Evolutionary conservation across 2,888 invertebrate genomes (phyloP), one percentile per base, ranked within the genome.

Genomic region (Amblyteles armatorius): DNA sequence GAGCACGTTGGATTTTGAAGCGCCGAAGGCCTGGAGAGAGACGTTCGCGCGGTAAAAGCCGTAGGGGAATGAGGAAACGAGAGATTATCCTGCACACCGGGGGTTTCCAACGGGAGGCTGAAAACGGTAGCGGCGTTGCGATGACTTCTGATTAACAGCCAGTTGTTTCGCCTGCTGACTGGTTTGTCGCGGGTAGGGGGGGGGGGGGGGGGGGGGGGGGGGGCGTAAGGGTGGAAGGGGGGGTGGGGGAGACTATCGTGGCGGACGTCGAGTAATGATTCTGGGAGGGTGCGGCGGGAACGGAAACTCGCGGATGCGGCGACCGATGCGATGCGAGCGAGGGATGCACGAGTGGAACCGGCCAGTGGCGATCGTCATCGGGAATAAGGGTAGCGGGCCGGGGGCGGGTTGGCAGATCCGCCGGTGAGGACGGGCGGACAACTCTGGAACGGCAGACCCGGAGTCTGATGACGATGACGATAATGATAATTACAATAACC

Each of bases 91-190:
- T 67, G 78, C 29, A 73, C 57, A 36, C 68, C 19, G 78, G 73
- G 9, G 83, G 87, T 88, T 86, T 44, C 13, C 86, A 73, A 84
- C 78, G 86, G 78, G 88, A 44, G 36, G 52, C 11, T 36, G 40
- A 48, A 36, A 36, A 36, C 29, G 65, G 29, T 48, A 68, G 40
- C 48, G 57, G 50, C 76, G 73, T 67, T 77, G 89, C 91, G 92
- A 94, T 93, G 93, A 94, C 93, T 93, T 93, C 93, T 93, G 93
- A 93, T 93, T 93, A 93, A 93, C 93, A 91, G 91, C 89, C 91
- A 93, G 93, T 93, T 93, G 93, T 94, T 93, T 93, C 91, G 87
- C 81, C 78, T 83, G 83, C 78, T 73, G 60, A 60, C 55, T 67
- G 40, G 71, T 65, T 71, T 65, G 69, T 65, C 79, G 72, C 44